Conservation (phyloP, 2,888 invertebrate species). For the Peribatodes rhomboidaria region DNA sequence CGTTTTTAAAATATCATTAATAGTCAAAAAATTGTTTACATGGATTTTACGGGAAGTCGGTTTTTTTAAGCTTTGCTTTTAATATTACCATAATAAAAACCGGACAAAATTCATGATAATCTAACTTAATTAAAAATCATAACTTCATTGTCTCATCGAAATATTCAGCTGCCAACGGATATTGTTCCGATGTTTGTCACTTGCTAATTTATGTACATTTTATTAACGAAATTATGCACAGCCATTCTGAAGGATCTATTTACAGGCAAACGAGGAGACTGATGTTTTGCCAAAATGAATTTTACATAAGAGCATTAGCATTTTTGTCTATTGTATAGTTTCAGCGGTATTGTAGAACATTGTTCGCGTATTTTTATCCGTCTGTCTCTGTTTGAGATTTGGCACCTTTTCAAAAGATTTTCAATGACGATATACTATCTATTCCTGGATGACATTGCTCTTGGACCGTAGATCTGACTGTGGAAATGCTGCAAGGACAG, state of each 20-base stretch:
- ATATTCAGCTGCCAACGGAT: conserved; percentile 20
- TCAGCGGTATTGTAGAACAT: conserved; percentile 56
- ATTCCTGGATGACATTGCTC: conserved; percentile 82
- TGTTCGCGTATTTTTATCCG: conserved; percentile 69
- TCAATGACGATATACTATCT: conserved; percentile 67
- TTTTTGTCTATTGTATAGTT: conserved; percentile 56
- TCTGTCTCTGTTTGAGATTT: conserved; percentile 64
- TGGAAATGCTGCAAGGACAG: conserved; percentile 42
- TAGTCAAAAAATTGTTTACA: too few species aligned
- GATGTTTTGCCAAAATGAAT: conserved; percentile 48
- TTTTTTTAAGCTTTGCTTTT: too few species aligned
- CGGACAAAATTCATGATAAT: neutral
- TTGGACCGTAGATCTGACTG: conserved; percentile 56
- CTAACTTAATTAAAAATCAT: conserved; percentile 11
- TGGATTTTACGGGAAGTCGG: too few species aligned
- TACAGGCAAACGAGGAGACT: conserved; percentile 23
- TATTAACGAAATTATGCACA: conserved; percentile 33
- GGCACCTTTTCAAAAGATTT: conserved; percentile 73
- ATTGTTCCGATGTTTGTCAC: conserved; percentile 31
- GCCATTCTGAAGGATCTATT: conserved; percentile 37
- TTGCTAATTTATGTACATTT: conserved; percentile 40
- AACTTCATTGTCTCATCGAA: conserved; percentile 17
- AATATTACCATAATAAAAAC: neutral
- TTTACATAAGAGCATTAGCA: conserved; percentile 58
- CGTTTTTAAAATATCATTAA: too few species aligned